Conservation (phyloP, 2,113 vertebrate species). For the Aix galericulata region DNA sequence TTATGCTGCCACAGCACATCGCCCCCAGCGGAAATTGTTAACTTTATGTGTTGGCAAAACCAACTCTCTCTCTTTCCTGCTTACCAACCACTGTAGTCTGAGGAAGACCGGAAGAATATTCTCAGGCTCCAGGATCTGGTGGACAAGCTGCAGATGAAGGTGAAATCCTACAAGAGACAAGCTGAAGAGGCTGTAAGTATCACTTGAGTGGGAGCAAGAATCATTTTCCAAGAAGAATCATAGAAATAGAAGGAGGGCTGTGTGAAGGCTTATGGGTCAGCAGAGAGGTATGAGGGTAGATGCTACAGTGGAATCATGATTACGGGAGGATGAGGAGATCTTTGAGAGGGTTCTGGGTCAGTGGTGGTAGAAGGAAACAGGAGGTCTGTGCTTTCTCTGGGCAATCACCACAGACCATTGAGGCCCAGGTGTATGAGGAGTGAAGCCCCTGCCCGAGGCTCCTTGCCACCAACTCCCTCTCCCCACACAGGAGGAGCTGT, state of each 20-base stretch:
- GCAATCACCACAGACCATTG: background rate
- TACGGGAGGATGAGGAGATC: background rate
- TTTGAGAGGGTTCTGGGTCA: background rate
- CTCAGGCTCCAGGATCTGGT: conserved; percentile 83
- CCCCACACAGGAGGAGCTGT: conserved; percentile 77
- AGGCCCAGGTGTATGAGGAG: fast-evolving
- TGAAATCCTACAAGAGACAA: conserved; percentile 82
- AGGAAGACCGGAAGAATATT: conserved; percentile 85
- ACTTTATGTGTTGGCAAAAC: background rate
- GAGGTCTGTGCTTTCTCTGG: background rate
- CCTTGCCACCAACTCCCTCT: background rate
- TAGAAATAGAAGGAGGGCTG: background rate
- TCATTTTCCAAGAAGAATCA: background rate
- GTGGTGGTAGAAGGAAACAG: background rate
- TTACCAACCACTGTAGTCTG: conserved; percentile 66
- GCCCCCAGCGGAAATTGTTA: background rate
- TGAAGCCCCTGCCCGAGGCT: background rate
- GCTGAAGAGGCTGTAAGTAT: conserved; percentile 81
- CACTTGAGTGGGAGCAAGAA: background rate
- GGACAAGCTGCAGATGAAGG: conserved; percentile 84
- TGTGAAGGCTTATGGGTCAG: background rate
- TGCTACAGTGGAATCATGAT: too few species aligned
- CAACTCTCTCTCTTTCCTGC: background rate
- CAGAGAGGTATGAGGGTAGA: background rate
- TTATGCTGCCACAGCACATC: background rate